Percentiles rank a stretch among this genome's conserved stretches.
Conservation (phyloP, 2,797 vertebrate species). For the Pangasius djambal region DNA sequence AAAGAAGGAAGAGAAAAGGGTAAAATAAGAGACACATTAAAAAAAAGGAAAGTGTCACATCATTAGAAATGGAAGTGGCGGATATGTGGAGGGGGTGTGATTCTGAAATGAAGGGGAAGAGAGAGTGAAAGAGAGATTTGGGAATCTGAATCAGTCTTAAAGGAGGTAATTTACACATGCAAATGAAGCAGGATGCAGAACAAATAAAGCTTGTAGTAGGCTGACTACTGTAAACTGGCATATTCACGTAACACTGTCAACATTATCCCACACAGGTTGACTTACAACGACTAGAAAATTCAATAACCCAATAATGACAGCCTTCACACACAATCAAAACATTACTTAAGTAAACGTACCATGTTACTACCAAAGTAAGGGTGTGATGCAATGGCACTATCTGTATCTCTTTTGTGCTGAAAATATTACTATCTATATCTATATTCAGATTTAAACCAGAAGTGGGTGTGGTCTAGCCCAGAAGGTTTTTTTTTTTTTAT, state of each 20-base stretch:
- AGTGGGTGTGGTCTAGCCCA: background rate
- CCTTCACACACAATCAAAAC: background rate
- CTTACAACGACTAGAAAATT: background rate
- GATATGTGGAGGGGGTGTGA: conserved; percentile 64
- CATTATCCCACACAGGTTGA: conserved; percentile 10
- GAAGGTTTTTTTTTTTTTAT: background rate
- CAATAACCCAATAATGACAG: background rate
- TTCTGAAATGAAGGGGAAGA: conserved; percentile 64
- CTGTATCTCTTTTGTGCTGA: background rate
- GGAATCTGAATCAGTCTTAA: conserved; percentile 22
- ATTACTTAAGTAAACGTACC: background rate
- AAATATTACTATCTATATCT: background rate
- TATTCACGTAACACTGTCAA: conserved; percentile 6
- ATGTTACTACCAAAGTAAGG: background rate
- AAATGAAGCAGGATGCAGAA: conserved; percentile 30
- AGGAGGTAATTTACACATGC: conserved; percentile 32
- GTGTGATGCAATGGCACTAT: background rate
- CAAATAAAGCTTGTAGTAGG: conserved; percentile 30
- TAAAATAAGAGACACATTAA: conserved; percentile 59
- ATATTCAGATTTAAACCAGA: background rate
- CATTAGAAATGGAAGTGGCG: conserved; percentile 79
- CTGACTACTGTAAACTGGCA: conserved; percentile 17
- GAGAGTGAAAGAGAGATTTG: conserved; percentile 27
- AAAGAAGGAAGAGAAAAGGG: conserved; percentile 34
- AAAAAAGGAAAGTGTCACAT: conserved; percentile 77